Base-by-base conservation (phyloP, 2,888 invertebrate species). In the Mactromeris polynyma region DNA sequence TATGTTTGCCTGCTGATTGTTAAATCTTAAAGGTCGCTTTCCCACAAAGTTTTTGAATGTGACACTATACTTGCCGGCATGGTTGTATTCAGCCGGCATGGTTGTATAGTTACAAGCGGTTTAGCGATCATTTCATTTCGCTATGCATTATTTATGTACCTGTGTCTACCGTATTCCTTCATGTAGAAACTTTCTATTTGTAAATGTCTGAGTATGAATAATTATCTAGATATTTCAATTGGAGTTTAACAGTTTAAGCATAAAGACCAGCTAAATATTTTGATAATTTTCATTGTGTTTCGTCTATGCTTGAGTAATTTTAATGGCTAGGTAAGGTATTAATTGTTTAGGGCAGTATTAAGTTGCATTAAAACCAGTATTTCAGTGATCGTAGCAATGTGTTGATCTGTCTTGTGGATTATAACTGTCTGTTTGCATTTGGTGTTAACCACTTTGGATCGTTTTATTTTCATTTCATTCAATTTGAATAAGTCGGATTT, bases 171-270 rank as follows among this genome's bases (percentile, higher is more conserved):
- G 14, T 36, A 73, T 36, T 36, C 36, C 33, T 33, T 73, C 73
- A 73, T 73, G 73, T 73, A 36, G 36, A 73, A 36, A 73, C 73
- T 73, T 73, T 73, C 73, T 73, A 73, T 73, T 73, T 73, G 73
- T 33, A 33, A 11, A 73, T 33, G 33, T 1, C 36, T 36, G 4
- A 3, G 36, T 36, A 33, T 73, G 36, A 33, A 73, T 73, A 73
- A 73, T 73, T 36, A 36, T 36, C 14, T 36, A 19, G 73, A 73
- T 33, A 73, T 33, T 73, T 73, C 36, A 73, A 73, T 73, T 33
- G 73, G 36, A 36, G 73, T 33, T 73, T 73, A 33, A 36, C 73
- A 73, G 36, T 73, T 36, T 73, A 73, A 36, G 33, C 17, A 73
- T 73, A 26, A 26, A 73, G 73, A 73, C 19, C 33, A 33, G 36